Evolutionary conservation across 2,888 invertebrate genomes (phyloP).

Genomic region (Drosophila putrida): DNA sequence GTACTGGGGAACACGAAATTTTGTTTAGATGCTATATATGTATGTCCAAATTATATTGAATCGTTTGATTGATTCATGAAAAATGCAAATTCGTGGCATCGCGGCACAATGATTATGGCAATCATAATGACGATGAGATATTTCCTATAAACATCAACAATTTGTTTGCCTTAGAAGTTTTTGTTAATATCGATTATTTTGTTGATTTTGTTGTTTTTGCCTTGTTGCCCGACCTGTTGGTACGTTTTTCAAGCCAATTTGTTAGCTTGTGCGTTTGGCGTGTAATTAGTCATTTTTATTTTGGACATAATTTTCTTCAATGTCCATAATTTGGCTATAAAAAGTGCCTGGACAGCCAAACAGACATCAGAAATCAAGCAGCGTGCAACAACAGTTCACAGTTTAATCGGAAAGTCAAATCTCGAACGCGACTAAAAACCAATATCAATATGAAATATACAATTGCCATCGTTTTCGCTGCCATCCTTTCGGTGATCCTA

Average conservation of each 20-base stretch:
- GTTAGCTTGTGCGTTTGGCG: constrained; percentile 56
- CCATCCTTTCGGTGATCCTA: constrained; percentile 75
- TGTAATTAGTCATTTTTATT: constrained; percentile 79
- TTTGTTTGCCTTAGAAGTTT: constrained; percentile 62
- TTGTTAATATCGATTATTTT: constrained; percentile 50
- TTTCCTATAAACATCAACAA: constrained; percentile 62
- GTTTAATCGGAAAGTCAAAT: constrained; percentile 38
- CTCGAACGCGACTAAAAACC: constrained; percentile 13
- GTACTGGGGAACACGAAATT: constrained; percentile 42
- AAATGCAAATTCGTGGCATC: constrained; percentile 67
- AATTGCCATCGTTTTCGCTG: constrained; percentile 75
- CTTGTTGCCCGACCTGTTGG: constrained; percentile 34
- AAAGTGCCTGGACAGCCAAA: constrained; percentile 52
- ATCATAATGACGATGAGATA: constrained; percentile 58
- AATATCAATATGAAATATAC: constrained; percentile 75
- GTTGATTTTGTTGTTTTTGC: constrained; percentile 31
- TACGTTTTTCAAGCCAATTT: constrained; percentile 70
- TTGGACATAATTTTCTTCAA: constrained; percentile 64
- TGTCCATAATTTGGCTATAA: constrained; percentile 59
- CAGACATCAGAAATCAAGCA: constrained; percentile 64
- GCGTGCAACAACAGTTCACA: constrained; percentile 45
- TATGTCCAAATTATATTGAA: constrained; percentile 52
- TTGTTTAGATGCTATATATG: constrained; percentile 21
- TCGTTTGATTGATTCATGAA: constrained; percentile 74
- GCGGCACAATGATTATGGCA: constrained; percentile 28